Evolutionary conservation across 1,140 invertebrate species (phyloP), one percentile per base, ranked within the genome.

Genomic region (Nasonia longicornis): DNA sequence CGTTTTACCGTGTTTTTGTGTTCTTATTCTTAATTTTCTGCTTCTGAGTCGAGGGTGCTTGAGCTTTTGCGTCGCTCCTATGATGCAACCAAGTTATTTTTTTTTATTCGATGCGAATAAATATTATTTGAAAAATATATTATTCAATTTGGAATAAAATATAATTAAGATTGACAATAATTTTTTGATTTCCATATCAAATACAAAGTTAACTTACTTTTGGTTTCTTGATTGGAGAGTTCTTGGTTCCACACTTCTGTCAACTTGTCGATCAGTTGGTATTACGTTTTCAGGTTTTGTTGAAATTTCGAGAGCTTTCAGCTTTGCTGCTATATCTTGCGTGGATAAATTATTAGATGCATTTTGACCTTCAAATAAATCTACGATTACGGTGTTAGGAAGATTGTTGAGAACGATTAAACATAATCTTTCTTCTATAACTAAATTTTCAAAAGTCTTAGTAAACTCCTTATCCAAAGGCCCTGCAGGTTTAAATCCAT

Each of bases 351-450:
- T 31, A 64, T n/a, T 31, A 64, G 69, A 29, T 71, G 29, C 0
- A 38, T 45, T 73, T 64, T 69, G 11, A 22, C 14, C 29, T 12
- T 82, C 76, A 78, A 66, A 52, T 52, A 82, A 78, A 77, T 82
- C 20, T n/a, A 82, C 81, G 26, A 78, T 64, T 38, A 66, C 3
- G 52, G 38, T 79, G 35, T 69, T 29, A 12, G 45, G 20, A 16
- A 69, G 2, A 79, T 38, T 67, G 76, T 92, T 90, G 22, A 91
- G 85, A n/a, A 94, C 91, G 83, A 88, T 89, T 90, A 94, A 92
- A 0, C 86, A 91, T n/a, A 94, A 91, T 12, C 86, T 86, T 79
- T 92, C 88, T 48, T 92, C 91, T 3, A 92, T 84, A 4, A 91
- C 89, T 7, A 92, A 81, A 67, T 84, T 84, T 84, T 93, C 92